These are phyloP conservation scores for Protodeltote pygarga DNA, from an alignment of 2,888 invertebrate species.

Conservation along the genomic window DNA sequence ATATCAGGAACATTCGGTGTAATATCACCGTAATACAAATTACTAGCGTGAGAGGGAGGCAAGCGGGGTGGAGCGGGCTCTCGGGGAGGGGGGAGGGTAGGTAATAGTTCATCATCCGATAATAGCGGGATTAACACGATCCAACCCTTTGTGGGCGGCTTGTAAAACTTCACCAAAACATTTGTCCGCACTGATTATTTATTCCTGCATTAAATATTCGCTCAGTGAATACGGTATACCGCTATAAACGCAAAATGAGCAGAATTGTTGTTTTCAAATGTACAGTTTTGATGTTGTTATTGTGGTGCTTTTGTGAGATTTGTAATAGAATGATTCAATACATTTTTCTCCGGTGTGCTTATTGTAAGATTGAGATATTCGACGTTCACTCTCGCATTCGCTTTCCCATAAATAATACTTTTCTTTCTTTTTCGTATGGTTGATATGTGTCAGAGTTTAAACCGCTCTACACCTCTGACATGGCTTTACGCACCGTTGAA, in stretches of 20 bases:
- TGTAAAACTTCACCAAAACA: slow-evolving; percentile 78
- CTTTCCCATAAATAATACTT: no score
- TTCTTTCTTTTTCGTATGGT: no score
- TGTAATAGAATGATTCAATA: neutral
- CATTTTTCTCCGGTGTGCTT: no score
- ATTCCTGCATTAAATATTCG: slow-evolving; percentile 62
- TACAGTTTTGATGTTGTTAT: neutral
- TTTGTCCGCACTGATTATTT: slow-evolving; percentile 72
- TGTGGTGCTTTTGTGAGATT: slow-evolving; percentile 10
- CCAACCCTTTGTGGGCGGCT: slow-evolving; percentile 82
- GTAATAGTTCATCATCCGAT: slow-evolving; percentile 78
- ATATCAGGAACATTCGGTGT: slow-evolving; percentile 72
- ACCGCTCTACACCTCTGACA: no score
- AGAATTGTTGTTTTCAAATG: slow-evolving; percentile 20
- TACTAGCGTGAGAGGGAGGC: slow-evolving; percentile 24
- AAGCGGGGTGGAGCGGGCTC: slow-evolving; percentile 23
- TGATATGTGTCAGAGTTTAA: no score
- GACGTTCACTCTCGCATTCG: no score
- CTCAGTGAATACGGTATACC: slow-evolving; percentile 59
- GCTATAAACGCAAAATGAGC: slow-evolving; percentile 23
- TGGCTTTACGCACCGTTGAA: no score
- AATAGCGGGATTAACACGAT: slow-evolving; percentile 80
- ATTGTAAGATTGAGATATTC: no score
- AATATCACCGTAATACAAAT: slow-evolving; percentile 65
- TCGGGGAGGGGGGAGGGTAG: slow-evolving; percentile 34